These are phyloP conservation scores for Drosophila eohydei DNA, from an alignment of 2,888 invertebrate genomes.

Conservation along the genomic window DNA sequence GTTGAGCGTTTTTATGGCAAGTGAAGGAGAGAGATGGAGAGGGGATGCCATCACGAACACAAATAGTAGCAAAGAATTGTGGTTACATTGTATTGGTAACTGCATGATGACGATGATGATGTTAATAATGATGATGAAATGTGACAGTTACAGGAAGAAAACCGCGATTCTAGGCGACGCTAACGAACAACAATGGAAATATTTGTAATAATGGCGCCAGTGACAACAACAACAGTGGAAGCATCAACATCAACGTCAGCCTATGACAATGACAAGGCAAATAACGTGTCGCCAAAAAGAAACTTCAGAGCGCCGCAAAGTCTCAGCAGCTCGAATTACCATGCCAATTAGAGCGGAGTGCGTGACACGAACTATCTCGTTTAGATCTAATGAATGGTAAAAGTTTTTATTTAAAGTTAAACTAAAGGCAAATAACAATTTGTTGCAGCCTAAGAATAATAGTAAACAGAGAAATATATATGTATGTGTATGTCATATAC, in stretches of 20 bases:
- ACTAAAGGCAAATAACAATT: background rate
- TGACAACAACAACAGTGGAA: constrained; percentile 43
- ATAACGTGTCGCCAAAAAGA: constrained; percentile 53
- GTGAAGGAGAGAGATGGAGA: background rate
- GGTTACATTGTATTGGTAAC: constrained; percentile 51
- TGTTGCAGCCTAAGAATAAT: background rate
- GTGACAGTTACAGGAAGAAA: constrained; percentile 70
- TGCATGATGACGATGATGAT: constrained; percentile 9
- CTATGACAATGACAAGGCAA: constrained; percentile 71
- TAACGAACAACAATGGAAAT: constrained; percentile 62
- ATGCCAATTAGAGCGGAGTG: constrained; percentile 8
- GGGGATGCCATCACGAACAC: constrained; percentile 1
- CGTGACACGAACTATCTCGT: constrained; percentile 2
- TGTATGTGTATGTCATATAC: too few species aligned
- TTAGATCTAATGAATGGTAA: background rate
- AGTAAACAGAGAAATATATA: background rate
- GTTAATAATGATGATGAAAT: constrained; percentile 43
- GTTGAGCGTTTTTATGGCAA: constrained; percentile 35
- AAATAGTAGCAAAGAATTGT: constrained; percentile 31
- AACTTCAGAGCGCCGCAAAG: constrained; percentile 42
- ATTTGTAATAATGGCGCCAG: constrained; percentile 68
- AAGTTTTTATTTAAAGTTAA: background rate
- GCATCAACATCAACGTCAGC: constrained; percentile 57
- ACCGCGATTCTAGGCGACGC: constrained; percentile 54
- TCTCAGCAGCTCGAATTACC: constrained; percentile 24